These are phyloP conservation scores for Balaenoptera acutorostrata DNA, from an alignment of 2,113 vertebrate genomes.

Conservation along the genomic window DNA sequence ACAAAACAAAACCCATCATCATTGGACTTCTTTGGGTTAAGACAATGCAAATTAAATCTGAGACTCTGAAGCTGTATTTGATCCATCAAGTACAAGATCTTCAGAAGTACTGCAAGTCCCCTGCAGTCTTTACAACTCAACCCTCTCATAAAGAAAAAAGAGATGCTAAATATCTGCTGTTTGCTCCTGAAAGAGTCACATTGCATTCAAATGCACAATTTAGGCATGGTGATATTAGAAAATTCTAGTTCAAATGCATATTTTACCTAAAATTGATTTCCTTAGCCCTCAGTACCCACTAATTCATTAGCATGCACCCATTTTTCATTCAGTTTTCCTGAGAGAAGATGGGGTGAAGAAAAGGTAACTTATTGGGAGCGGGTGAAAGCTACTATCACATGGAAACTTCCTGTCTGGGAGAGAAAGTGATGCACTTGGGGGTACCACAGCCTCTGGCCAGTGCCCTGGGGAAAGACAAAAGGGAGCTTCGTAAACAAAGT, in stretches of 20 bases:
- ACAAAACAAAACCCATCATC: background rate
- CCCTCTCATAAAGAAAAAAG: background rate
- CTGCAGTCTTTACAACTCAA: background rate
- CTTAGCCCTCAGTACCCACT: background rate
- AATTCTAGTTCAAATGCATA: background rate
- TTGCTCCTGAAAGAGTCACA: background rate
- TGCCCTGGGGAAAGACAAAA: background rate
- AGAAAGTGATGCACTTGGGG: too few relatives aligned
- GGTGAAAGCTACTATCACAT: background rate
- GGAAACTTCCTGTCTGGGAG: background rate
- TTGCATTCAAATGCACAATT: background rate
- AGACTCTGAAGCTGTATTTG: background rate
- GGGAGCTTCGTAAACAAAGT: background rate
- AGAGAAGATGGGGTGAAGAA: background rate
- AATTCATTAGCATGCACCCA: background rate
- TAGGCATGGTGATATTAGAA: background rate
- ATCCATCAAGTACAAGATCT: background rate
- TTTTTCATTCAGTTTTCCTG: background rate
- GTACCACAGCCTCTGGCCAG: rapidly evolving
- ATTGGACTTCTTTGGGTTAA: background rate
- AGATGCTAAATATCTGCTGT: background rate
- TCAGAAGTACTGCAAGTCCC: background rate
- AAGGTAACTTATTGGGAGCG: background rate
- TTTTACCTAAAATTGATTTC: background rate
- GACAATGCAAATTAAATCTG: background rate